Conservation (phyloP, 2,113 vertebrate genomes). For the Phainopepla nitens region DNA sequence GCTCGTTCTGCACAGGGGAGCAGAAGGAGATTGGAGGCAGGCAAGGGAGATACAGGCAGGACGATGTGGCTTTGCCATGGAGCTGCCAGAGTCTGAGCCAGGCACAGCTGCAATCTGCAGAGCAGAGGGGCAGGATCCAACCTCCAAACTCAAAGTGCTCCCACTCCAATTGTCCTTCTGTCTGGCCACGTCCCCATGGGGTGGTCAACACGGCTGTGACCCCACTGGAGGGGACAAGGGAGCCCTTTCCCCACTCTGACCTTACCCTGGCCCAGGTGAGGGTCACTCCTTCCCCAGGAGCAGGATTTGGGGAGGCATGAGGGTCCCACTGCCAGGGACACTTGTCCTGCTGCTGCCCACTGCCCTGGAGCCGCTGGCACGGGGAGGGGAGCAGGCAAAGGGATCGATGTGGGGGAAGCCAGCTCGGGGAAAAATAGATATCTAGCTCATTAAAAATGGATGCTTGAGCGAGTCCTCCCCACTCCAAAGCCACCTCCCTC, state of each 20-base stretch:
- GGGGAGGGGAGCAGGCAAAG: background rate
- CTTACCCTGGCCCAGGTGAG: fast-evolving
- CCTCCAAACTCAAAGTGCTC: background rate
- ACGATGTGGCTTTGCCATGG: fast-evolving
- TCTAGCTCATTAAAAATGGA: constrained; percentile 64
- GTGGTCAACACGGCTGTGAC: fast-evolving
- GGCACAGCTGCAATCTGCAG: background rate
- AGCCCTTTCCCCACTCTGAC: background rate
- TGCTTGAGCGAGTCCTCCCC: constrained; percentile 34
- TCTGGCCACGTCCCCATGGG: background rate
- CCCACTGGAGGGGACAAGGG: fast-evolving
- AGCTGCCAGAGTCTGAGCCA: background rate
- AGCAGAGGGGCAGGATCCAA: background rate
- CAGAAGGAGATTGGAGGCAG: background rate
- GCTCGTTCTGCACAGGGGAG: background rate
- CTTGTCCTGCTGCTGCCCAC: background rate
- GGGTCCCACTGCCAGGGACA: background rate
- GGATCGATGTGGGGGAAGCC: constrained; percentile 58
- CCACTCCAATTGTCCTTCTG: background rate
- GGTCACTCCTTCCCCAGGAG: background rate
- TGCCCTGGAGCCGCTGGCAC: fast-evolving
- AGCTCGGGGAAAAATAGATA: constrained; percentile 65
- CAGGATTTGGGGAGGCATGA: background rate
- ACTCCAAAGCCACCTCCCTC: constrained; percentile 53
- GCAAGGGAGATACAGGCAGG: background rate